Base-by-base conservation (phyloP, 2,113 vertebrate species). In the Scomber scombrus region DNA sequence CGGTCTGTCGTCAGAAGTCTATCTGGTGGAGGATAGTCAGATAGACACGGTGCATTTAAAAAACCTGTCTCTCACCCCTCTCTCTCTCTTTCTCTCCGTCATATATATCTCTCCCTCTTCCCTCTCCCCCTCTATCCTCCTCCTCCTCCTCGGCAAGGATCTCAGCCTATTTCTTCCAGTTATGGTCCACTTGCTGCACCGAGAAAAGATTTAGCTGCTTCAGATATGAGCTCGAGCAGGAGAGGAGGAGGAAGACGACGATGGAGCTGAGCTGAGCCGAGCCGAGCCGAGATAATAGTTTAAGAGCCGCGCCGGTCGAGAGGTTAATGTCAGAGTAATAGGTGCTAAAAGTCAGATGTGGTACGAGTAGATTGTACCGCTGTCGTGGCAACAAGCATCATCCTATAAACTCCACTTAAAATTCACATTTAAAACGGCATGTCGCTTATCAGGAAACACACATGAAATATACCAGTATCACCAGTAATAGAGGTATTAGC, bases 161-260 rank as follows among this genome's bases (percentile, higher is more conserved):
- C 88, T 78, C 66, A 80, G 79, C 61, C 89, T 85, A 91, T 92
- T 92, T 81, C 88, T 72, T 75, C 84, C 68, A 51, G 86, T 87
- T 91, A 79, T 79, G 75, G 71, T 85, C 68, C 63, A 68, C 71
- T 90, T 87, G 82, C 87, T 75, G 77, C 76, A 76, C 72, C 61
- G 70, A 69, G 67, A 46, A n/a, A n/a, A 71, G 68, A 75, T 87
- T 86, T 80, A 78, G 73, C 75, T 49, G 34, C 52, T 57, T 72
- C 57, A 80, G 81, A 89, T 77, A 74, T 31, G 46, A 26, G 68
- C 23, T 16, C 0, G 29, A 21, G 64, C 21, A 12, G 64, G 4
- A 50, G 23, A 60, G 54, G 19, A 45, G 65, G 50, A 5, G 29
- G 34, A 26, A 3, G 23, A 26, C 2, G 23, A 26, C 2, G 70